Evolutionary conservation across 2,113 vertebrate genomes (phyloP).

Genomic region (Pungitius pungitius): DNA sequence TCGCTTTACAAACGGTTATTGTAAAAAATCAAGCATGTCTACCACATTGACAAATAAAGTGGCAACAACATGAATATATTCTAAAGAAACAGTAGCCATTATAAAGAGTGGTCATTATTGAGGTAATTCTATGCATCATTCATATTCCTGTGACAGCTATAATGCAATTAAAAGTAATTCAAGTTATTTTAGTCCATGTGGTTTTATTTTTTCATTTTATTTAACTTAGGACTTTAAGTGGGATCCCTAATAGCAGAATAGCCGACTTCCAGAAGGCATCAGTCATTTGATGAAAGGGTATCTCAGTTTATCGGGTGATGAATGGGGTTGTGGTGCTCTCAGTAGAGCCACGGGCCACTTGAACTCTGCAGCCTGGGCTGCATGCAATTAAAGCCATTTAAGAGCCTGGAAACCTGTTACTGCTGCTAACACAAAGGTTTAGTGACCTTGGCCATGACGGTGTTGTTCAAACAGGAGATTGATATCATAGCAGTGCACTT

Average conservation of each 20-base stretch:
- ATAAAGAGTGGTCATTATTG: not conserved
- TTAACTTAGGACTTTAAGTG: not conserved
- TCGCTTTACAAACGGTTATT: slow-evolving; percentile 3
- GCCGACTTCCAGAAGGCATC: slow-evolving; percentile 22
- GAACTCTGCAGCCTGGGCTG: slow-evolving; percentile 45
- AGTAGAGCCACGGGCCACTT: slow-evolving; percentile 26
- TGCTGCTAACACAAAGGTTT: slow-evolving; percentile 20
- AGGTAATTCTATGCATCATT: slow-evolving; percentile 8
- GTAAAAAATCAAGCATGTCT: not conserved
- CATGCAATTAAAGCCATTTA: slow-evolving; percentile 34
- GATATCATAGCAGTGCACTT: not conserved
- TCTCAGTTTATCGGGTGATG: slow-evolving; percentile 45
- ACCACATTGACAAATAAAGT: slow-evolving; percentile 3
- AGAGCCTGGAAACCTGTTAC: slow-evolving; percentile 32
- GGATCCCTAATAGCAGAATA: not conserved
- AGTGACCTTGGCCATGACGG: slow-evolving; percentile 29
- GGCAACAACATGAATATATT: slow-evolving; percentile 1
- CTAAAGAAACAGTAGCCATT: not conserved
- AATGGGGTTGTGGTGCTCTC: slow-evolving; percentile 43
- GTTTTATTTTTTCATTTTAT: not conserved
- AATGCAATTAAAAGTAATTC: slow-evolving; percentile 4
- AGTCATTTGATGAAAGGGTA: slow-evolving; percentile 33
- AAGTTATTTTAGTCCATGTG: slow-evolving; percentile 9
- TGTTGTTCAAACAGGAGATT: slow-evolving; percentile 5
- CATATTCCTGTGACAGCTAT: not conserved